Percentiles rank a stretch among this genome's conserved stretches.
Conservation (phyloP, 2,113 vertebrate species). For the Rhizomys pruinosus region DNA sequence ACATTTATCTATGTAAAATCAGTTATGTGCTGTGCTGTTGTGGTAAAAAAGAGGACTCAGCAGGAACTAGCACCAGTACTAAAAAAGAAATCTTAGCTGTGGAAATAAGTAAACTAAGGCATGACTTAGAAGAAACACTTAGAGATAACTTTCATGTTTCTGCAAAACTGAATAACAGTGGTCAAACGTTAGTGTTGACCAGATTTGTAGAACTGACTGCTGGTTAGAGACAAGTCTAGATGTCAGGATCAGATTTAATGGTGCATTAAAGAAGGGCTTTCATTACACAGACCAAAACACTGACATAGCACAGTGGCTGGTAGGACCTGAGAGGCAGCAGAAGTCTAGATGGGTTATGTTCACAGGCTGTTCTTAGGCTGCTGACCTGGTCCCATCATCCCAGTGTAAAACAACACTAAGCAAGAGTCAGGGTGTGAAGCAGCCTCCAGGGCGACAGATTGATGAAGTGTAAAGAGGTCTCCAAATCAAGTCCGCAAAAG, state of each 20-base stretch:
- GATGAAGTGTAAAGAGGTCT: neutral
- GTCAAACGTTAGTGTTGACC: slow-evolving; percentile 29
- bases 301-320: slow-evolving; percentile 56
- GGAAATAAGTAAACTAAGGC: neutral
- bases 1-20: neutral
- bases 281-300: slow-evolving; percentile 57
- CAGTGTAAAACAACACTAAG: slow-evolving; percentile 29
- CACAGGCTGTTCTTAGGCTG: slow-evolving; percentile 64
- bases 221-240: neutral
- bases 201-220: slow-evolving; percentile 43
- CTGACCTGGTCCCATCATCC: neutral
- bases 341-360: slow-evolving; percentile 57
- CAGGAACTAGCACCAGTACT: neutral
- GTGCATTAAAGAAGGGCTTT: slow-evolving; percentile 64
- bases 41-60: neutral
- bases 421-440: neutral
- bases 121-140: neutral
- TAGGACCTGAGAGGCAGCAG: slow-evolving; percentile 46
- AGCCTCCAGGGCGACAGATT: neutral
- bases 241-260: slow-evolving; percentile 51
- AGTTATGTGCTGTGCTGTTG: neutral
- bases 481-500: slow-evolving; percentile 6
- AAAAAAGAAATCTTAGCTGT: neutral
- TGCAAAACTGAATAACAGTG: slow-evolving; percentile 5
- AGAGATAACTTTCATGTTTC: neutral